phyloP scores from a whole-genome alignment of 2,888 invertebrate species.

The Cheilosia soror region DNA sequence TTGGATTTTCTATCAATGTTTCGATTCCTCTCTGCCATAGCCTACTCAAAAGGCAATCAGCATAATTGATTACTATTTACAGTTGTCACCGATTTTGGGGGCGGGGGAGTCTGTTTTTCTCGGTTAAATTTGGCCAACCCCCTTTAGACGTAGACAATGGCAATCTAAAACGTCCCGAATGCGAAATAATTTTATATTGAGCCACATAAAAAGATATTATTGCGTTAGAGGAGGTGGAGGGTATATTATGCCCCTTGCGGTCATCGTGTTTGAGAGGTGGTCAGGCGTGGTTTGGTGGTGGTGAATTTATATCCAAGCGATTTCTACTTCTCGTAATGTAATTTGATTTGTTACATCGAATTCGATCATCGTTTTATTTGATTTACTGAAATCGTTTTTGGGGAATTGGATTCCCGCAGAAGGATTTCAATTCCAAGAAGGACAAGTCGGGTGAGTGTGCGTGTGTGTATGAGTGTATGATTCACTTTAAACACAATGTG shows the following conservation, averaged over 20 bases:
- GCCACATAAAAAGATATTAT: conserved; percentile 55
- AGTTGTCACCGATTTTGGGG: conserved; percentile 39
- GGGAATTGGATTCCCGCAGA: conserved; percentile 57
- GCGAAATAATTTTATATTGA: conserved; percentile 64
- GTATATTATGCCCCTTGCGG: conserved; percentile 46
- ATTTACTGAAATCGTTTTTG: conserved; percentile 72
- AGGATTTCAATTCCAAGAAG: conserved; percentile 59
- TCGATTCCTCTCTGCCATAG: neutral
- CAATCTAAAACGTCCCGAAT: conserved; percentile 32
- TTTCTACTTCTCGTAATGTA: conserved; percentile 66
- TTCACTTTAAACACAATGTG: conserved; percentile 19
- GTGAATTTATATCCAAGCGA: conserved; percentile 63
- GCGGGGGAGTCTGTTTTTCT: conserved; percentile 17
- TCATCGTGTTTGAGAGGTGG: conserved; percentile 69
- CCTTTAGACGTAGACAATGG: conserved; percentile 13
- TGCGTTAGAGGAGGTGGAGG: neutral
- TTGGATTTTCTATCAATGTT: neutral
- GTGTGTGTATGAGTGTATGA: neutral
- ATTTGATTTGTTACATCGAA: conserved; percentile 74
- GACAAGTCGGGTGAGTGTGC: conserved; percentile 17
- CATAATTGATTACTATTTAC: conserved; percentile 70
- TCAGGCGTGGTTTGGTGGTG: conserved; percentile 30
- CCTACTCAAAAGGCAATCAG: conserved; percentile 67
- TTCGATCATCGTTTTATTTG: conserved; percentile 73
- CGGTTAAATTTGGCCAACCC: conserved; percentile 20